A percentile compares a stretch with the other conserved stretches of the same genome.
These are phyloP conservation scores for Onchidella celtica DNA, from an alignment of 2,888 invertebrate species.

Conservation along the genomic window DNA sequence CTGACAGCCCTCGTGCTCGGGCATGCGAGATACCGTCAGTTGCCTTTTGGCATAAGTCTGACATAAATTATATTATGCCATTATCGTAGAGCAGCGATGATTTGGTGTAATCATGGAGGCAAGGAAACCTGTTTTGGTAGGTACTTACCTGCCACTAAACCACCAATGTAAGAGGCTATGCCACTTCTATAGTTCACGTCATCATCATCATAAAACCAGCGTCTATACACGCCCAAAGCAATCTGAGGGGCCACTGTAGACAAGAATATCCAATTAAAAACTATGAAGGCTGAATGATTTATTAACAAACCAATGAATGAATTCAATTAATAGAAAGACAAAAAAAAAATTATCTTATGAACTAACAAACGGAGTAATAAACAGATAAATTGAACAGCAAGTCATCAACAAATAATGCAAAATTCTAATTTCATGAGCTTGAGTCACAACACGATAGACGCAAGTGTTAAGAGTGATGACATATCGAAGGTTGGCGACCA, in stretches of 20 bases:
- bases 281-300: not conserved
- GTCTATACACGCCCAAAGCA: conserved; percentile 93
- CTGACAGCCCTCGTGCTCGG: too few species aligned
- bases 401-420: too few species aligned
- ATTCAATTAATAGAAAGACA: not conserved
- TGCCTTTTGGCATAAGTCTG: too few species aligned
- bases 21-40: too few species aligned
- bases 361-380: not conserved
- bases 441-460: too few species aligned
- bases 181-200: conserved; percentile 86
- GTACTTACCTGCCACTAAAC: conserved; percentile 88
- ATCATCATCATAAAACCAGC: conserved; percentile 86
- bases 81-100: too few species aligned
- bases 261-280: not conserved
- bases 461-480: too few species aligned
- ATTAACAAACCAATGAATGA: not conserved
- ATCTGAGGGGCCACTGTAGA: conserved; percentile 87
- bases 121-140: too few species aligned
- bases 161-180: conserved; percentile 95
- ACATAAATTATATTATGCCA: too few species aligned
- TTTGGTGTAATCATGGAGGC: too few species aligned
- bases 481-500: too few species aligned
- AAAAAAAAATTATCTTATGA: not conserved
- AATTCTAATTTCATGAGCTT: too few species aligned
- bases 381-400: not conserved